Evolutionary conservation across 1,140 invertebrate species (phyloP).

Genomic region (Hyles vespertilio): DNA sequence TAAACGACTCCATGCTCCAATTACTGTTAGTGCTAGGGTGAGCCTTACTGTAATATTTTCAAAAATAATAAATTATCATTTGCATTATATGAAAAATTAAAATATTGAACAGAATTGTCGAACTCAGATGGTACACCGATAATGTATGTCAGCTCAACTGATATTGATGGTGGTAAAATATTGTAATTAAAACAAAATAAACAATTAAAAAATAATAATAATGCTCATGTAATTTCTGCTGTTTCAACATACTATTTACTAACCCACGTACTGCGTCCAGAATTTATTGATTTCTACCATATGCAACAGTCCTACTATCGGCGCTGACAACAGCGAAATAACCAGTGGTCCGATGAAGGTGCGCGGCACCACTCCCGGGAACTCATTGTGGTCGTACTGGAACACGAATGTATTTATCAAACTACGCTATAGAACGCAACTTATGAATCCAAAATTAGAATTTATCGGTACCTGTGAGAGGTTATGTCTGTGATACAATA

Average conservation of each 20-base stretch:
- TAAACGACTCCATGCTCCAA: constrained; percentile 85
- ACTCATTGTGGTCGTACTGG: constrained; percentile 98
- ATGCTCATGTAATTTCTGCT: background rate
- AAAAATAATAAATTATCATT: no score
- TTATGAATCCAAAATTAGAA: constrained; percentile 68
- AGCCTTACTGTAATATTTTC: constrained; percentile 84
- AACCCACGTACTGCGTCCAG: constrained; percentile 94
- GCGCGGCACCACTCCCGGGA: constrained; percentile 98
- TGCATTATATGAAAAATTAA: no score
- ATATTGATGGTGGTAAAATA: no score
- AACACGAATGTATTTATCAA: constrained; percentile 62
- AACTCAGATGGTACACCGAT: no score
- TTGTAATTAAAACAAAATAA: no score
- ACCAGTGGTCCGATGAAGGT: constrained; percentile 96
- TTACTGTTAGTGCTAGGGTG: constrained; percentile 84
- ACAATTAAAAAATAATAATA: no score
- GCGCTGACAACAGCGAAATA: constrained; percentile 86
- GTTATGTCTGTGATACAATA: constrained; percentile 92
- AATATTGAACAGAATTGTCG: no score
- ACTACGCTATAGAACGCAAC: constrained; percentile 33
- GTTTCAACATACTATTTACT: constrained; percentile 43
- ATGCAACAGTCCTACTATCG: constrained; percentile 83
- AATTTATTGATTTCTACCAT: constrained; percentile 88
- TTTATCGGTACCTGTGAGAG: constrained; percentile 83
- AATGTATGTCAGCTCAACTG: no score